Conservation (phyloP, 2,888 invertebrate genomes). For the Mimumesa dahlbomi region DNA sequence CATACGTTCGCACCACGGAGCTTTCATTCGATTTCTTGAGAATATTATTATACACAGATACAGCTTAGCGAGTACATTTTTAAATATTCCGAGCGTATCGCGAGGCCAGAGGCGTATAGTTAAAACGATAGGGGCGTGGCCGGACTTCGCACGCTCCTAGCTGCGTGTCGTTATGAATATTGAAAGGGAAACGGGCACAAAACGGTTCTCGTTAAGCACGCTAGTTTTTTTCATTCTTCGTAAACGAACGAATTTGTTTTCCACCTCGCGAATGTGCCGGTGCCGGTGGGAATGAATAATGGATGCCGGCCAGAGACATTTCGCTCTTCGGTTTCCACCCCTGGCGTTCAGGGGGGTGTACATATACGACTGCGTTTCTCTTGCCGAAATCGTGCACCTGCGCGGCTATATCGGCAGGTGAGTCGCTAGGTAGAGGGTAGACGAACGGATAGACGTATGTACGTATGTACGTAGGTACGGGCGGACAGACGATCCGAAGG, state of each 20-base stretch:
- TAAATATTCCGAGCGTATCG: too few relatives aligned
- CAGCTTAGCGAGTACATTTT: not conserved
- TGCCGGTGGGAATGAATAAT: constrained; percentile 63
- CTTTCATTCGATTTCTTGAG: too few relatives aligned
- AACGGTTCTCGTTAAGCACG: constrained; percentile 59
- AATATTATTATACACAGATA: not conserved
- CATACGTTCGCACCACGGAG: too few relatives aligned
- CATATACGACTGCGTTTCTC: constrained; percentile 25
- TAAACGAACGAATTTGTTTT: constrained; percentile 61
- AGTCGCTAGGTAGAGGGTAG: constrained; percentile 22
- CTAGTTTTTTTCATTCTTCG: constrained; percentile 49
- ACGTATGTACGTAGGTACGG: not conserved
- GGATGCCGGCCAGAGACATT: constrained; percentile 56
- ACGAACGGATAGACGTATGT: constrained; percentile 15
- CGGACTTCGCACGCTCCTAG: constrained; percentile 10
- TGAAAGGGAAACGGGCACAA: constrained; percentile 38
- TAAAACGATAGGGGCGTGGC: constrained; percentile 2
- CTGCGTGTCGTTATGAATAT: constrained; percentile 54
- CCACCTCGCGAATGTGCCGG: constrained; percentile 35
- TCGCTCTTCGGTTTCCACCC: constrained; percentile 33
- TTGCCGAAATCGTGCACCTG: constrained; percentile 36
- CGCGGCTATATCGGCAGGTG: constrained; percentile 30
- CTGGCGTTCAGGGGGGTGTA: constrained; percentile 18
- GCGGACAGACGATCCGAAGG: constrained; percentile 13
- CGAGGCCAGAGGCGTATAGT: not conserved